Conservation (phyloP, 2,113 vertebrate genomes). For the Ascaphus truei region DNA sequence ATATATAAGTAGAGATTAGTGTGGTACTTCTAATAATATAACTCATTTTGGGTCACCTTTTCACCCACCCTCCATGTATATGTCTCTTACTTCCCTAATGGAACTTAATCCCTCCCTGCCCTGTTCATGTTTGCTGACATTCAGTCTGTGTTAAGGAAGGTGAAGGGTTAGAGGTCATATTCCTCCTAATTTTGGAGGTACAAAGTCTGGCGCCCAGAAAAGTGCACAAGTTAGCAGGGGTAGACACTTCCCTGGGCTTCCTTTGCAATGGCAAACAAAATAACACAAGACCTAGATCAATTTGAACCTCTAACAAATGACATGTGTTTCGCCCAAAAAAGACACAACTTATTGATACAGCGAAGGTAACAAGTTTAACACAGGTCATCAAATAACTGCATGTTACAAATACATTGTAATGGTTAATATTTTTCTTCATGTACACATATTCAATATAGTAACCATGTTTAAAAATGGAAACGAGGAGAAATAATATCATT, state of each 20-base stretch:
- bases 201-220: conserved; percentile 72
- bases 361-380: too few relatives aligned
- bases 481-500: too few relatives aligned
- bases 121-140: not conserved
- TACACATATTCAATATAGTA: too few relatives aligned
- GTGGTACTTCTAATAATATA: too few relatives aligned
- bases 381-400: too few relatives aligned
- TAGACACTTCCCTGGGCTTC: conserved; percentile 56
- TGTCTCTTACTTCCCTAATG: too few relatives aligned
- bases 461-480: too few relatives aligned
- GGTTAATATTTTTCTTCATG: too few relatives aligned
- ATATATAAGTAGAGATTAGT: too few relatives aligned
- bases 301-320: not conserved
- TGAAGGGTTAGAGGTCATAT: conserved; percentile 24
- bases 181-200: conserved; percentile 59
- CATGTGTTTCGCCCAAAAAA: conserved; percentile 46
- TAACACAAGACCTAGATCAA: conserved; percentile 61
- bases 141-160: conserved; percentile 23
- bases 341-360: conserved; percentile 30
- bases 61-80: too few relatives aligned
- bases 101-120: not conserved
- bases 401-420: too few relatives aligned
- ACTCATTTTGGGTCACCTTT: too few relatives aligned
- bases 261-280: conserved; percentile 65
- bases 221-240: conserved; percentile 74